Conservation (phyloP, 2,797 vertebrate genomes). For the Triplophysa bombifrons region DNA sequence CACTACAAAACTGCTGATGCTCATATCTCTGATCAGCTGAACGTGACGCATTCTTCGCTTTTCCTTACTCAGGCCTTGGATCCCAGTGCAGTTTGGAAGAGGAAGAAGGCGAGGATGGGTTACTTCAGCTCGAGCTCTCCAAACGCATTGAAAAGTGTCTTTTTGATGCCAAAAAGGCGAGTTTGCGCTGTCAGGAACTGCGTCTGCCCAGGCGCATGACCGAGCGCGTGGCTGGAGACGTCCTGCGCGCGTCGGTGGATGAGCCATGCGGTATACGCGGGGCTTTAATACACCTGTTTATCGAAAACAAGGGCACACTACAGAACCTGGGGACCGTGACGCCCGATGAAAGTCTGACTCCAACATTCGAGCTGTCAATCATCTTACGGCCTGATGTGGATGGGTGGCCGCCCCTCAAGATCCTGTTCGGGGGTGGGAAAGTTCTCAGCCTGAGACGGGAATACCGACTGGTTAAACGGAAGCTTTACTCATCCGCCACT, state of each 20-base stretch:
- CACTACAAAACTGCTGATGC: conserved; percentile 10
- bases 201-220: conserved; percentile 74
- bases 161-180: conserved; percentile 71
- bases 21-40: conserved; percentile 15
- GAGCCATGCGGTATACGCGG: conserved; percentile 81
- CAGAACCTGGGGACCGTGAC: conserved; percentile 66
- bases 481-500: conserved; percentile 80
- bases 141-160: conserved; percentile 71
- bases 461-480: conserved; percentile 80
- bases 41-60: neutral
- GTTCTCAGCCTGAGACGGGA: conserved; percentile 73
- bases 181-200: conserved; percentile 72
- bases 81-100: conserved; percentile 62
- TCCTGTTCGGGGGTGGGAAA: conserved; percentile 68
- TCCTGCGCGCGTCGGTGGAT: conserved; percentile 63
- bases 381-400: conserved; percentile 67
- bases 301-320: conserved; percentile 66
- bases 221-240: conserved; percentile 65
- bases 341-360: conserved; percentile 66
- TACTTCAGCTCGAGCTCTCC: conserved; percentile 67
- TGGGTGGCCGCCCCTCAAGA: conserved; percentile 69
- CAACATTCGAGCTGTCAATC: conserved; percentile 78
- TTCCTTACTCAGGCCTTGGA: conserved; percentile 54
- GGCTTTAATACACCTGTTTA: conserved; percentile 69
- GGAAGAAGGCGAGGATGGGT: conserved; percentile 58